Base-by-base conservation (phyloP, 1,140 invertebrate species). In the Lanistes nyassanus region DNA sequence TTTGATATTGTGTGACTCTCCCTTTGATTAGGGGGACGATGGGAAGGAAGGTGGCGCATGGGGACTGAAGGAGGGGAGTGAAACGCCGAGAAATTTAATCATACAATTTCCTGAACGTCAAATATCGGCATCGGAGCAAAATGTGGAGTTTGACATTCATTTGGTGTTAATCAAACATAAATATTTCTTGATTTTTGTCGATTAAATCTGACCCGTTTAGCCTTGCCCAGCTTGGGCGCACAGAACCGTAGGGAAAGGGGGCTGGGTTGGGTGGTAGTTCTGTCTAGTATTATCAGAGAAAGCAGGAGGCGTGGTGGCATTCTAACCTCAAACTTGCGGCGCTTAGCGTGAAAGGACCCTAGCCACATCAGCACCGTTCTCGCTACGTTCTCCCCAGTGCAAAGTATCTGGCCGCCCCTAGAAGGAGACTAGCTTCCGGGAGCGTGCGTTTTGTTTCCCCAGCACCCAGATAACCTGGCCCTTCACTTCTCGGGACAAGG, bases 161-260 rank as follows among this genome's bases (percentile, higher is more conserved):
- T 72, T 72, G 60, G 70, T 60, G 70, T 60, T 72, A 72, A 72
- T 72, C 70, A 72, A 72, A 72, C 70, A 72, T 72, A 72, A 72
- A 72, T 56, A 72, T 60, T 53, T 60, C 70, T 60, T 62, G 36
- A 62, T 72, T 72, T 72, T 72, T 37, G 56, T 62, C 56, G 56
- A 72, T 72, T 72, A 31, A 56, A 60, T 72, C 70, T 29, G 70
- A 9, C 42, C 42, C 42, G 42, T 9, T 47, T 47, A 47, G 9
- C 42, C n/a, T n/a, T 13, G 42, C 9, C 9, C 42, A 47, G 42
- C 5, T 47, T 16, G 19, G 42, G 42, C 9, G 42, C 42, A 47
- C 9, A 16, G 2, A 47, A 47, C 42, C 42, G 42, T 47, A 47
- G 9, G 19, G 29, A 29, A 34, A 36, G 31, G 62, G 19, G 31